Conservation (phyloP, 2,797 vertebrate species). For the Tamandua tetradactyla region DNA sequence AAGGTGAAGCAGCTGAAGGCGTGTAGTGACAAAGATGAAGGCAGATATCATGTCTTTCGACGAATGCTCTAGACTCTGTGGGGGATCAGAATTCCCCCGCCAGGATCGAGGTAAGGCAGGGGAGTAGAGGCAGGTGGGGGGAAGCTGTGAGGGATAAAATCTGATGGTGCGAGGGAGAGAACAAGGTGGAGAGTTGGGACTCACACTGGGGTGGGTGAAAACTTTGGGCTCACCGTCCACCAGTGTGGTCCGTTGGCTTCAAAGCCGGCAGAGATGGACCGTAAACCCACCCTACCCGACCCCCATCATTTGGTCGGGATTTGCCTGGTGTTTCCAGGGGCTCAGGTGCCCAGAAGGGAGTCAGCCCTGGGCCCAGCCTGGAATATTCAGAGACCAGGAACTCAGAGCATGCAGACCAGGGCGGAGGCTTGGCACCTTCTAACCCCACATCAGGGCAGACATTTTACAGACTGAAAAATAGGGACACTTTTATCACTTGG, state of each 20-base stretch:
- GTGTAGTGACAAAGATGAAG: rapidly evolving
- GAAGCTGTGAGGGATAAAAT: rapidly evolving
- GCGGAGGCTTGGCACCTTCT: rapidly evolving
- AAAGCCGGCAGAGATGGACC: background rate
- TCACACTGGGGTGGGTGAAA: rapidly evolving
- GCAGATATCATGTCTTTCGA: background rate
- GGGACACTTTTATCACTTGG: rapidly evolving
- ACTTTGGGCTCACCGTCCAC: background rate
- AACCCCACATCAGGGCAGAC: background rate
- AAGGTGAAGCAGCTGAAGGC: background rate
- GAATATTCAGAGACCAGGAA: background rate
- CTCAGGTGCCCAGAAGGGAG: background rate
- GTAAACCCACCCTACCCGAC: too few relatives aligned
- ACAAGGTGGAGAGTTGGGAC: rapidly evolving
- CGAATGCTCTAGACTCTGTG: background rate
- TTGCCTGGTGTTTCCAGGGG: rapidly evolving
- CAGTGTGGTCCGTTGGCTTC: rapidly evolving
- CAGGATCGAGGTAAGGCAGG: background rate
- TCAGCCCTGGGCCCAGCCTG: background rate
- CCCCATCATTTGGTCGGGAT: background rate
- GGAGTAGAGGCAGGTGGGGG: background rate
- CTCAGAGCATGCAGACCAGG: rapidly evolving
- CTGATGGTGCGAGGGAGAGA: rapidly evolving
- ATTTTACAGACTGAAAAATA: rapidly evolving
- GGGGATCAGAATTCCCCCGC: too few relatives aligned